Evolutionary conservation across 1,140 invertebrate species (phyloP), one percentile per base, ranked within the genome.

Genomic region (Aphelenchoides fujianensis): DNA sequence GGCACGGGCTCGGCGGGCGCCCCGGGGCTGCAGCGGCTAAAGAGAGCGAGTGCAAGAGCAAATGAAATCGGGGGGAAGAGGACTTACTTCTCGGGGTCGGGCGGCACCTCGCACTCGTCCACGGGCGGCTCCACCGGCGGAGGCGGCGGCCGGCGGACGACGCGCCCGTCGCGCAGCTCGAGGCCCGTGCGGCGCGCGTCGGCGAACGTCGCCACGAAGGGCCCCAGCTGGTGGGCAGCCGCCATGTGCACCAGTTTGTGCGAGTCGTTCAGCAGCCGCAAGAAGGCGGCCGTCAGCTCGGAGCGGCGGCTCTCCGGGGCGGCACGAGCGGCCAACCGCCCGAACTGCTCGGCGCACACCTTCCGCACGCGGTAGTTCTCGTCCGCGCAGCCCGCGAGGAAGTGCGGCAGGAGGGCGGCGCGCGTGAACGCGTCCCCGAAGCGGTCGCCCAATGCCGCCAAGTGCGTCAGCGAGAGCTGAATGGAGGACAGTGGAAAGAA

Each of bases 161-260:
- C 5, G 12, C 34, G 12, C n/a, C 63, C 63, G 63, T 66, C 63
- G 12, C 16, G n/a, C 16, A 66, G 16, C 34, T 41, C 48, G 3
- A 74, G 23, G 1, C 73, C 73, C n/a, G 74, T 74, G 1, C 35
- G 28, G 9, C 52, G 36, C 0, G 53, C 37, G 27, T 73, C 71
- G n/a, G 71, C 71, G 35, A 73, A 73, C 12, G 71, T 77, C 5
- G 74, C 63, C 52, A 73, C 76, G 55, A 73, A 76, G 12, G 74
- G 61, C 23, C 71, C 71, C 1, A 73, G 23, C 52, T 73, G 71
- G 5, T 31, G 28, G 1, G 36, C 34, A n/a, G 74, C 16, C 27
- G 64, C 55, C 12, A 23, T 23, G 30, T 72, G 59, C 1, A 77
- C 73, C 74, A 75, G 5, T 59, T 5, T 59, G 5, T 19, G 12